Percentiles rank a stretch among this genome's conserved stretches.
Conservation (phyloP, 1,140 invertebrate species). For the Danaus plexippus region DNA sequence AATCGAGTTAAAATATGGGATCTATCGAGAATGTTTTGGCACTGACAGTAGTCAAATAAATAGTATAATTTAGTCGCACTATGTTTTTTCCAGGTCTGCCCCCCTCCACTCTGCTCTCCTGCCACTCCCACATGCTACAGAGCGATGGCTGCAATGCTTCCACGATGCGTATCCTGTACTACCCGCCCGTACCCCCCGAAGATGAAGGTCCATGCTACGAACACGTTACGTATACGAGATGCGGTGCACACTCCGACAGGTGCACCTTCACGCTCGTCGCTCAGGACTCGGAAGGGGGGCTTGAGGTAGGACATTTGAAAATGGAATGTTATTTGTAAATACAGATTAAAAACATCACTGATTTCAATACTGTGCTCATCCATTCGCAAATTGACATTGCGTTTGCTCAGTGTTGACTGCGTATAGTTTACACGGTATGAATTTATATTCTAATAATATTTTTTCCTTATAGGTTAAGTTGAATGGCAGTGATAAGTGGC, state of each 20-base stretch:
- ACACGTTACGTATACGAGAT: conserved; percentile 72
- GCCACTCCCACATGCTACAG: conserved; percentile 76
- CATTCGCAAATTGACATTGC: too few species aligned
- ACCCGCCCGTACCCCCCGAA: conserved; percentile 76
- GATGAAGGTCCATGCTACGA: conserved; percentile 64
- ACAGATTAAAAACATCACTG: too few species aligned
- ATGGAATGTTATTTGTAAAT: too few species aligned
- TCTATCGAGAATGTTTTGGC: too few species aligned
- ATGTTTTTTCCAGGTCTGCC: conserved; percentile 38
- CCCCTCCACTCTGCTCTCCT: conserved; percentile 58
- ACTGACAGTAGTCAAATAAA: too few species aligned
- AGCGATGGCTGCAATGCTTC: conserved; percentile 75
- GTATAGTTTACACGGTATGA: too few species aligned
- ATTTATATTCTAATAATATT: neutral
- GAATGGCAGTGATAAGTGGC: conserved; percentile 78
- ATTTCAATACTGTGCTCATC: too few species aligned
- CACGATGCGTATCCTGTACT: conserved; percentile 78
- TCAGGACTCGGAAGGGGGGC: conserved; percentile 79
- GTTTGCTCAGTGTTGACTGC: too few species aligned
- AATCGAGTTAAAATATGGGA: too few species aligned
- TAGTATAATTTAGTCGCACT: neutral
- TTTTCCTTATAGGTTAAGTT: conserved; percentile 73
- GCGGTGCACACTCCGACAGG: conserved; percentile 80
- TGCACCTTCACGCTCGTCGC: conserved; percentile 82
- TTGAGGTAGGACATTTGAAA: conserved; percentile 42